Conservation (phyloP, 2,797 vertebrate genomes). For the Mormyrus proboscirostris region DNA sequence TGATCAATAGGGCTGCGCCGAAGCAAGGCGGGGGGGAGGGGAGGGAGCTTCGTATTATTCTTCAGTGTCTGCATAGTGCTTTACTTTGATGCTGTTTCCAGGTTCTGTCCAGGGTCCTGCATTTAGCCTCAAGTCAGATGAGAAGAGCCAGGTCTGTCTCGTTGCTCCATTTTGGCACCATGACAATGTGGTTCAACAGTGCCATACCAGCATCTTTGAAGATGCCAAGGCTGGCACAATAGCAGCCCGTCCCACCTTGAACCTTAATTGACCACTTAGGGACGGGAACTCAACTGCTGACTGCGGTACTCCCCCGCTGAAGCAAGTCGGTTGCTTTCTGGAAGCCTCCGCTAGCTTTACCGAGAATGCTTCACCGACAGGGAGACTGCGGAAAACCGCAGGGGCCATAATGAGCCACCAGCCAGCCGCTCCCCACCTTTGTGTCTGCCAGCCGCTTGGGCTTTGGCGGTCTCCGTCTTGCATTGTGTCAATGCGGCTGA, state of each 20-base stretch:
- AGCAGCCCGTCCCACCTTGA: conserved; percentile 65
- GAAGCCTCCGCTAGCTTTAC: neutral
- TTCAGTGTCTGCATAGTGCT: conserved; percentile 24
- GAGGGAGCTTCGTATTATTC: conserved; percentile 24
- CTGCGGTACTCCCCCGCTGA: conserved; percentile 24
- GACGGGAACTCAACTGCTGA: conserved; percentile 58
- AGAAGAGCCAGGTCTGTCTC: conserved; percentile 18
- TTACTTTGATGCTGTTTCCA: conserved; percentile 34
- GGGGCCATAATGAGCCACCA: neutral
- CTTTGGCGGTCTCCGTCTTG: neutral
- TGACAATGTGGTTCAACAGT: conserved; percentile 49
- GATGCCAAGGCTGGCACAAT: conserved; percentile 41
- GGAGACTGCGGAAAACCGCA: neutral
- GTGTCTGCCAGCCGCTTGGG: neutral
- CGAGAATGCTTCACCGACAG: neutral
- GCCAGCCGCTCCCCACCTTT: neutral
- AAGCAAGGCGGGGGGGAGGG: conserved; percentile 1
- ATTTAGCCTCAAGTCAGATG: conserved; percentile 28
- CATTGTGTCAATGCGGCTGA: neutral
- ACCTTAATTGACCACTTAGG: conserved; percentile 64
- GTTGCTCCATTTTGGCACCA: conserved; percentile 22
- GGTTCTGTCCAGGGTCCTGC: conserved; percentile 19
- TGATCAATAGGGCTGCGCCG: conserved; percentile 51
- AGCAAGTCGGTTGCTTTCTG: neutral
- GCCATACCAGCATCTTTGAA: conserved; percentile 49